Conservation (phyloP, 2,888 invertebrate species). For the Diarsia dahlii region DNA sequence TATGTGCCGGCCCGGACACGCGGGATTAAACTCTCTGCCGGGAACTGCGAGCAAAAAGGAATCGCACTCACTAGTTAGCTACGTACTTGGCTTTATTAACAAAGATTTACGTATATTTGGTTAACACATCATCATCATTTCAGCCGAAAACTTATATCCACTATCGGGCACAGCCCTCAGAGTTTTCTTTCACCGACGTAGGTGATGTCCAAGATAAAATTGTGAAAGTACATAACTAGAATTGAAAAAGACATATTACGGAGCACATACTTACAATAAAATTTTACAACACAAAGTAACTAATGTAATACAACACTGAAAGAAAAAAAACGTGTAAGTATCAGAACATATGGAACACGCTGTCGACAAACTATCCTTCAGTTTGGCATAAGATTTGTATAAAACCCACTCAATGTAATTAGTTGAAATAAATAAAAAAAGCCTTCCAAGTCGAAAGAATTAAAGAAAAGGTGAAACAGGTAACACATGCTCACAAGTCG, state of each 20-base stretch:
- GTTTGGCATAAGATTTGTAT: too few relatives aligned
- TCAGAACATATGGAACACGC: neutral
- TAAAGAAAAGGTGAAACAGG: constrained; percentile 15
- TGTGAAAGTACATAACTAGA: neutral
- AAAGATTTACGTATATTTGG: constrained; percentile 10
- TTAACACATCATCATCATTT: too few relatives aligned
- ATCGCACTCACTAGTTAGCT: constrained; percentile 32
- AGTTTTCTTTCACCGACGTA: neutral
- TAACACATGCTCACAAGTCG: constrained; percentile 21
- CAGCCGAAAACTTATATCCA: too few relatives aligned
- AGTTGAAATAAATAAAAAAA: too few relatives aligned
- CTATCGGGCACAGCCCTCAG: too few relatives aligned
- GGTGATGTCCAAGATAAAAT: neutral
- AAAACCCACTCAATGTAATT: too few relatives aligned
- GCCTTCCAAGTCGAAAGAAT: constrained; percentile 15
- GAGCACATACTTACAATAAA: neutral
- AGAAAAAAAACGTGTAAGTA: neutral
- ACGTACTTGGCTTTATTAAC: constrained; percentile 29
- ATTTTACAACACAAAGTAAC: neutral
- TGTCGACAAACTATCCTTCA: too few relatives aligned
- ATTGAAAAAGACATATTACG: neutral
- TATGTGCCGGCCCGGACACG: constrained; percentile 55
- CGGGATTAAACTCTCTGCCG: constrained; percentile 56
- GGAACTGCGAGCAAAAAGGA: constrained; percentile 46
- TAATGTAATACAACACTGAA: neutral